Base-by-base conservation (phyloP, 2,797 vertebrate species). In the Pteropus rufus region DNA sequence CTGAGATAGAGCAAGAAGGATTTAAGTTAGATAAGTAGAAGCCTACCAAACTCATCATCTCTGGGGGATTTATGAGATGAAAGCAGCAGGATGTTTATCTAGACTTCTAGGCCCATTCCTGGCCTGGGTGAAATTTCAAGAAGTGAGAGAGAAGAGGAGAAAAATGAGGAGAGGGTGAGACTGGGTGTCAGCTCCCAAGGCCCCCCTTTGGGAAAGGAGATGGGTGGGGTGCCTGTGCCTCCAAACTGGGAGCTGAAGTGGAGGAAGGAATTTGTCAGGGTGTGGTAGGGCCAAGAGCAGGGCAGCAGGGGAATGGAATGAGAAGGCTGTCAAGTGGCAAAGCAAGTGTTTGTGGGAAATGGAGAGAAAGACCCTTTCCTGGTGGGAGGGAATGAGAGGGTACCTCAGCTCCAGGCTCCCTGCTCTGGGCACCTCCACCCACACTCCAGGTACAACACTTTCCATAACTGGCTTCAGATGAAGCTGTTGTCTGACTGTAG, bases 291-390 rank as follows among this genome's bases (percentile, higher is more conserved):
- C 79, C 1, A 24, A 73, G 90, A 73, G 12, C 56, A 39, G 87
- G 76, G 67, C 69, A 92, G 91, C 70, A 34, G 24, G 60, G 70
- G 73, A 97, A 97, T 97, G 83, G 97, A 97, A 98, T 96, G 83
- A 93, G 4, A 97, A 97, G 93, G 93, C 77, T 23, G 0, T 97
- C 86, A 90, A 97, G 95, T 97, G 79, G 94, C 91, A 76, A 86
- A 79, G 92, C 94, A 92, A 98, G 97, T 97, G 96, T 83, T 97
- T 97, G 93, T 98, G 98, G 98, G 97, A 97, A 96, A 94, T 9
- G 24, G 85, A 77, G 26, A 85, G 88, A 92, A 77, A 95, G 91
- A 77, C 62, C 86, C 75, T 91, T 73, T 49, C 80, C 58, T 67
- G 41, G 26, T 41, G 24, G 81, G 46, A 83, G 73, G 10, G 54